Percentiles rank a stretch among this genome's conserved stretches.
Evolutionary conservation across 2,113 vertebrate genomes (phyloP).

Genomic region (Panthera leo): DNA sequence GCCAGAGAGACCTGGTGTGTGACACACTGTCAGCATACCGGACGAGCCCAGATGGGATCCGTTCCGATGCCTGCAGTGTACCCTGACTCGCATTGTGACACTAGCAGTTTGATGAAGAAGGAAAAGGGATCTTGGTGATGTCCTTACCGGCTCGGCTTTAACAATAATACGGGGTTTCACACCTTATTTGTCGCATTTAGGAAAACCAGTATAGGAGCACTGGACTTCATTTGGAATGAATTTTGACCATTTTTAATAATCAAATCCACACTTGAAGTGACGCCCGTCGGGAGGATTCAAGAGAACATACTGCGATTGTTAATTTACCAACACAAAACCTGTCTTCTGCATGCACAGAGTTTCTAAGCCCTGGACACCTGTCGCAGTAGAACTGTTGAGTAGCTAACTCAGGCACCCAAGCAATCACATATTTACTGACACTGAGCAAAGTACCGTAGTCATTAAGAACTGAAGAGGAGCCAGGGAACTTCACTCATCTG

Average conservation of each 20-base stretch:
- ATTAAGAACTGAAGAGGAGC: background rate
- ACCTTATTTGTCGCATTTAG: background rate
- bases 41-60: background rate
- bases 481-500: background rate
- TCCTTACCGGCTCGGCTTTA: background rate
- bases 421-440: background rate
- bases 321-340: background rate
- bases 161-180: background rate
- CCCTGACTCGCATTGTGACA: background rate
- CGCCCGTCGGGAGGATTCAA: background rate
- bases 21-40: background rate
- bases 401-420: background rate
- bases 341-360: background rate
- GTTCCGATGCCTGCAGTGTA: rapidly evolving
- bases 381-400: background rate
- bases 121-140: background rate
- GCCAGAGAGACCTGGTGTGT: background rate
- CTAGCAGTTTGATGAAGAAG: background rate
- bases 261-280: background rate
- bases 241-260: background rate
- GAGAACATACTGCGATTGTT: background rate
- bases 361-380: background rate
- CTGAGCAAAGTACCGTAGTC: background rate
- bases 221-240: background rate
- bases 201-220: background rate